Evolutionary conservation across 2,888 invertebrate species (phyloP).

Genomic region (Hipparchia sbordonii): DNA sequence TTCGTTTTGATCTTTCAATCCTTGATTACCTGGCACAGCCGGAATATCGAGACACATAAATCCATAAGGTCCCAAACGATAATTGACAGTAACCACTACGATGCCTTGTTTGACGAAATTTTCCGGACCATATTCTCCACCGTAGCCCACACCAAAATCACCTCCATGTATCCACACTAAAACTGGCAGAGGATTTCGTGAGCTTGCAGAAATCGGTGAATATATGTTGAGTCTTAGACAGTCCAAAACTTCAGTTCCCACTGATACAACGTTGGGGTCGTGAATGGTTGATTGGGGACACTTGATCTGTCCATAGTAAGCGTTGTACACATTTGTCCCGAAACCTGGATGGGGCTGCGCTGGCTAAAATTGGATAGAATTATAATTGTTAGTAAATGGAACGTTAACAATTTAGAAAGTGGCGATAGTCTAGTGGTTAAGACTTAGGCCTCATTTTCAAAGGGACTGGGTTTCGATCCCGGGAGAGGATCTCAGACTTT

Average conservation of each 20-base stretch:
- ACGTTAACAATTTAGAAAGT: too few species aligned
- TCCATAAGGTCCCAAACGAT: conserved; percentile 73
- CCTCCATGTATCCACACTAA: conserved; percentile 76
- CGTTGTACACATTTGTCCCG: conserved; percentile 61
- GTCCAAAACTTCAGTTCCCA: conserved; percentile 69
- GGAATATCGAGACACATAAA: conserved; percentile 72
- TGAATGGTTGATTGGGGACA: conserved; percentile 60
- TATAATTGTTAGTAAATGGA: not conserved
- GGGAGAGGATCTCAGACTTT: too few species aligned
- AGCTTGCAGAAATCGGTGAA: conserved; percentile 64
- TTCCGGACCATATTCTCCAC: conserved; percentile 55
- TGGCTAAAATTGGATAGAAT: conserved; percentile 52
- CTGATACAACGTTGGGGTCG: conserved; percentile 35
- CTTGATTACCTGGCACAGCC: conserved; percentile 69
- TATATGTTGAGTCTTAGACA: conserved; percentile 86
- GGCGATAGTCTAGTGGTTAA: too few species aligned
- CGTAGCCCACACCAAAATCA: conserved; percentile 58
- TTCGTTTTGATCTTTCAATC: conserved; percentile 69
- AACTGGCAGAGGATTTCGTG: conserved; percentile 66
- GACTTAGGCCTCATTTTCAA: too few species aligned
- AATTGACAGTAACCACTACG: conserved; percentile 70
- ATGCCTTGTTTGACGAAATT: conserved; percentile 66
- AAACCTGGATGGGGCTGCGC: conserved; percentile 56
- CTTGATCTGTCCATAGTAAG: conserved; percentile 59
- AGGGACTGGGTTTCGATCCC: too few species aligned